Evolutionary conservation across 2,888 invertebrate genomes (phyloP).

Genomic region (Scaptomyza flava): DNA sequence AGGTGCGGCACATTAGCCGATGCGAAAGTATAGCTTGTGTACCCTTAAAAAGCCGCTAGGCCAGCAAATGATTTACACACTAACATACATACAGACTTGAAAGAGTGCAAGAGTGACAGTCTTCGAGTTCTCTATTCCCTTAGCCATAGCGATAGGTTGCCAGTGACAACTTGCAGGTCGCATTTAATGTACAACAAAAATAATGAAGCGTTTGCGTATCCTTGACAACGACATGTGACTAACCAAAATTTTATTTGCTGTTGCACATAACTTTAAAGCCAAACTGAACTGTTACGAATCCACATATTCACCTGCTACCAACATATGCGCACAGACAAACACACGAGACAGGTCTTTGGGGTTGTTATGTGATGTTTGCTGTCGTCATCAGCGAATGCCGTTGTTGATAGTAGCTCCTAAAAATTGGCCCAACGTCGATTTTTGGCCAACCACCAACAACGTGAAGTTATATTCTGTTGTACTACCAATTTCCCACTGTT

Average conservation of each 20-base stretch:
- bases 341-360: slow-evolving; percentile 37
- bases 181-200: slow-evolving; percentile 65
- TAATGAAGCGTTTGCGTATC: slow-evolving; percentile 79
- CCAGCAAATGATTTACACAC: slow-evolving; percentile 43
- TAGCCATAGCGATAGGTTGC: slow-evolving; percentile 51
- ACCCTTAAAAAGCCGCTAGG: slow-evolving; percentile 47
- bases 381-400: slow-evolving; percentile 44
- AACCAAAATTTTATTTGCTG: slow-evolving; percentile 84
- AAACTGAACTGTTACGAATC: slow-evolving; percentile 44
- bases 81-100: slow-evolving; percentile 11
- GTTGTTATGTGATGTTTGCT: slow-evolving; percentile 48
- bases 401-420: slow-evolving; percentile 28
- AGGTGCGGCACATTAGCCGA: slow-evolving; percentile 18
- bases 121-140: slow-evolving; percentile 28
- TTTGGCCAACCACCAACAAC: slow-evolving; percentile 70
- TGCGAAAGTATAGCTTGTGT: slow-evolving; percentile 19
- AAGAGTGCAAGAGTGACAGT: slow-evolving; percentile 17
- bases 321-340: slow-evolving; percentile 24
- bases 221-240: slow-evolving; percentile 84
- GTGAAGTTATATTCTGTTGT: slow-evolving; percentile 27
- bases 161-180: slow-evolving; percentile 52
- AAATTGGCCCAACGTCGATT: slow-evolving; percentile 43
- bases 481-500: slow-evolving; percentile 68
- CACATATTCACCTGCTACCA: slow-evolving; percentile 44
- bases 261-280: slow-evolving; percentile 39